Base-by-base conservation (phyloP, 2,113 vertebrate species). In the Regulus satrapa region DNA sequence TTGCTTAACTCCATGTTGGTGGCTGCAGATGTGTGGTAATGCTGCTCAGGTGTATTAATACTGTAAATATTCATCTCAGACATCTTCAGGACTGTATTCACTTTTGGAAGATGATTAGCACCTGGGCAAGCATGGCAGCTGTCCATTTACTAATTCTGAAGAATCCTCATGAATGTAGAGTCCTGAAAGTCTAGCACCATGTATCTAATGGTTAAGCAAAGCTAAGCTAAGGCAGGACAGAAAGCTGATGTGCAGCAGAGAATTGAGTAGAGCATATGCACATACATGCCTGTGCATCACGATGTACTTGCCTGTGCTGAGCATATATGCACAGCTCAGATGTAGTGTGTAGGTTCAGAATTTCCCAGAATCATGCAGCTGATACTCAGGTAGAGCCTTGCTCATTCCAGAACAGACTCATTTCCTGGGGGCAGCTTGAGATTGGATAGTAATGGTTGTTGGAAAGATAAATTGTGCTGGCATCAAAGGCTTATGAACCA, bases 391-490 rank as follows among this genome's bases (percentile, higher is more conserved):
- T 94, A 72, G n/a, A 71, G 55, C 36, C 40, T 82, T 82, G 66
- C 32, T 61, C 12, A 4, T 76, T 89, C 48, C 18, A 18, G 55
- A 88, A 38, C 62, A 69, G 45, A 32, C 45, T 61, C 13, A 46
- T 93, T 87, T 95, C 94, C 62, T 69, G 56, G 16, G 68, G 88
- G 66, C 71, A 82, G 9, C 32, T 82, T 14, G 58, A 85, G 74
- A 88, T 92, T 88, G 82, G 46, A 17, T 83, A 58, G 78, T 52
- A 34, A 48, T 85, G 32, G 40, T n/a, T 89, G 10, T 73, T 79
- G 81, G 62, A 48, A 85, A 88, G 85, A 94, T 80, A 77, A 95
- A 94, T 85, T 77, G 63, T 76, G 76, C 74, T 92, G 82, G 18
- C 85, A 73, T 85, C 32, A 45, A 66, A 83, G 20, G 14, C 29